Evolutionary conservation across 2,888 invertebrate genomes (phyloP).

Genomic region (Petrolisthes cinctipes): DNA sequence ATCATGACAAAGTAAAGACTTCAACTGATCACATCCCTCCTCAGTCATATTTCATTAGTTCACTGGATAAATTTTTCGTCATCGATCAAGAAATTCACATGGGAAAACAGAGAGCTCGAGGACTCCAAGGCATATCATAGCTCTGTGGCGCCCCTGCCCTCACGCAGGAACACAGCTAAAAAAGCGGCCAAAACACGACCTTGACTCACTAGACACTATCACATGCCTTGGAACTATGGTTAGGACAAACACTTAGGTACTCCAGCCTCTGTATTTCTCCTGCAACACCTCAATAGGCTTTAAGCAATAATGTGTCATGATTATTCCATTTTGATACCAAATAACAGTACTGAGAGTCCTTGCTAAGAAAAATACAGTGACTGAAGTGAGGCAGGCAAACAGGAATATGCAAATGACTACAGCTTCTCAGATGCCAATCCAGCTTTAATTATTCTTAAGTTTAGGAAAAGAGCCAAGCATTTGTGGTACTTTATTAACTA

Average conservation of each 20-base stretch:
- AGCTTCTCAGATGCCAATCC: neutral
- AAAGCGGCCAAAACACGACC: conserved; percentile 7
- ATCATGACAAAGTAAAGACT: neutral
- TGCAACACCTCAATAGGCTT: conserved; percentile 7
- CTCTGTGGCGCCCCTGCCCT: neutral
- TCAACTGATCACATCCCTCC: conserved; percentile 5
- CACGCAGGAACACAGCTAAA: neutral
- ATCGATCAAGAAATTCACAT: conserved; percentile 26
- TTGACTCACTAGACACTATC: conserved; percentile 33
- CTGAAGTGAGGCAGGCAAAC: conserved; percentile 35
- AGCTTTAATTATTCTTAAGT: neutral
- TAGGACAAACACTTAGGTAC: conserved; percentile 40
- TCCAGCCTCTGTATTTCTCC: neutral
- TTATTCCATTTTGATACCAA: too few species aligned
- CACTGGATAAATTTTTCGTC: conserved; percentile 12
- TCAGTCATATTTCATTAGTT: neutral
- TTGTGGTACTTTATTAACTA: neutral
- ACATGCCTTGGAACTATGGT: conserved; percentile 54
- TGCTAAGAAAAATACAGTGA: conserved; percentile 17
- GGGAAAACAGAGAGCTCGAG: conserved; percentile 37
- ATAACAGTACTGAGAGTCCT: neutral
- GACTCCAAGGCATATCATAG: conserved; percentile 55
- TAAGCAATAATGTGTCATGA: too few species aligned
- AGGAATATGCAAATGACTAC: conserved; percentile 35
- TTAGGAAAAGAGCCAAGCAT: neutral